Conservation (phyloP, 2,113 vertebrate species). For the Chaetops frenatus region DNA sequence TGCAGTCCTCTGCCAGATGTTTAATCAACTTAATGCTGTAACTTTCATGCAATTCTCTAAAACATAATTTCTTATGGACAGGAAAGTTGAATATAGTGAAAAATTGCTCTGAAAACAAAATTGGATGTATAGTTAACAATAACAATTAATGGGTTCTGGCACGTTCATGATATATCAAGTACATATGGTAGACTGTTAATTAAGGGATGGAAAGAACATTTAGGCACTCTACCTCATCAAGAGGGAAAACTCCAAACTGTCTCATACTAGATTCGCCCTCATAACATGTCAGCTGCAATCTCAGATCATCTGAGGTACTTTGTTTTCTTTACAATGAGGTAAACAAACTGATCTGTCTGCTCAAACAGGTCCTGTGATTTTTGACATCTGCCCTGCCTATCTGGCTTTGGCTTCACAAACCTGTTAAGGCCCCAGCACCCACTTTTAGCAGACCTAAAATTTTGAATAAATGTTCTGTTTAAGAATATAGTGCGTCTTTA, state of each 20-base stretch:
- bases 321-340: neutral
- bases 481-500: neutral
- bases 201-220: neutral
- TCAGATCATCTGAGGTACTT: neutral
- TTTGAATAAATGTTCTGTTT: neutral
- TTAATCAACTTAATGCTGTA: slow-evolving; percentile 36
- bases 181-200: neutral
- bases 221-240: neutral
- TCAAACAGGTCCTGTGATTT: neutral
- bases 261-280: neutral
- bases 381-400: neutral
- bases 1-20: slow-evolving; percentile 2
- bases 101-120: slow-evolving; percentile 23
- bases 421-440: neutral
- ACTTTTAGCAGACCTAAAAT: neutral
- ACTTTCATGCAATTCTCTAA: neutral
- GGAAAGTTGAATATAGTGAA: neutral
- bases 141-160: neutral
- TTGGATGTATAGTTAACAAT: neutral
- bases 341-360: neutral
- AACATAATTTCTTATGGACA: neutral
- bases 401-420: neutral
- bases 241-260: neutral
- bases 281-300: neutral
- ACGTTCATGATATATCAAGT: neutral